Evolutionary conservation across 2,888 invertebrate species (phyloP), one percentile per base, ranked within the genome.

Genomic region (Aleiodes leptofemur): DNA sequence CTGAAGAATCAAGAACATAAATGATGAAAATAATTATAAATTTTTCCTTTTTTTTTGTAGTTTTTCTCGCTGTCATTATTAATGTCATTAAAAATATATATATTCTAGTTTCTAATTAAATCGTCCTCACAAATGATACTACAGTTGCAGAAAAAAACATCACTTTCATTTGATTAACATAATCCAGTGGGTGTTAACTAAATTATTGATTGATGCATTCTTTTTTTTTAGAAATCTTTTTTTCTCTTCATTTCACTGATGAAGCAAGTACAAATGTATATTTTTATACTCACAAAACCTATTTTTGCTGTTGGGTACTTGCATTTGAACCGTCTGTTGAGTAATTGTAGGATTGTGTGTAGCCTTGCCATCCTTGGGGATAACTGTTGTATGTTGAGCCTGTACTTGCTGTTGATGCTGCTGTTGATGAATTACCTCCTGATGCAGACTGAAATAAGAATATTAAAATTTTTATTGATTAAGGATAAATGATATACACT

Each of bases 301-400:
- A 64, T 16, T 64, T 64, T 64, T 81, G 81, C 78, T 83, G 82
- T 72, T 83, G 81, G 38, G 76, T 77, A 73, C 79, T 78, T 70
- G 81, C 76, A 80, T 81, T 78, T 56, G 81, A 79, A 82, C 80
- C 82, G 73, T 80, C 80, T 70, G 74, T 77, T 14, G 82, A 69
- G 73, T 77, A 80, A 77, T 77, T 78, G 76, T 81, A 83, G 57
- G 80, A 81, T 77, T 79, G 82, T 71, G 80, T 77, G 76, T 84
- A 85, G 66, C 80, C 83, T 75, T 84, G 83, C 83, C 86, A 85
- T 56, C 78, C 82, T 56, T 81, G 78, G 72, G 81, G 76, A 74
- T 83, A 83, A 80, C 69, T 83, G 74, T 73, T 83, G 77, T 83
- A 84, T 73, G 80, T 76, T 68, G 81, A 75, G 57, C 77, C 80